Percentiles rank a stretch among this genome's conserved stretches.
These are phyloP conservation scores for Halcyon badia DNA, from an alignment of 2,797 vertebrate species.

Conservation along the genomic window DNA sequence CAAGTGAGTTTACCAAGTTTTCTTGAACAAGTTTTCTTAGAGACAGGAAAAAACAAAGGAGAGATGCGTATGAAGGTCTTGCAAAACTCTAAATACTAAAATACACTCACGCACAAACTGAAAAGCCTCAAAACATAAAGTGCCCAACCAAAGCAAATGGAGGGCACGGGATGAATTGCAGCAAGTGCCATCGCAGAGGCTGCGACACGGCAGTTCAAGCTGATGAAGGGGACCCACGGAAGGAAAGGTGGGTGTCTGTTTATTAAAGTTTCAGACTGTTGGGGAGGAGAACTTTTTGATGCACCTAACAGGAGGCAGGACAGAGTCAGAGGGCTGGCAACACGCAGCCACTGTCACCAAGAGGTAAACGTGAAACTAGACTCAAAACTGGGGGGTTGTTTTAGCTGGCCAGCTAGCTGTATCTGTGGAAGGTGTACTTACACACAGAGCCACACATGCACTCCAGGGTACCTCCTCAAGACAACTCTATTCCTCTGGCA, in stretches of 20 bases:
- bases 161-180: background rate
- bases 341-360: fast-evolving
- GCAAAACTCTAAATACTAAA: background rate
- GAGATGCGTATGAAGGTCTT: background rate
- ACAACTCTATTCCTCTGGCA: fast-evolving
- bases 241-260: background rate
- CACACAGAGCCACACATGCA: fast-evolving
- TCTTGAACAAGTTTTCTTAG: background rate
- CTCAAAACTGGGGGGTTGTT: fast-evolving
- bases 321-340: background rate
- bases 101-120: background rate
- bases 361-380: fast-evolving
- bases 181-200: fast-evolving
- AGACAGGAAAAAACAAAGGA: background rate
- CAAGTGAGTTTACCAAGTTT: background rate
- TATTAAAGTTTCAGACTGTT: fast-evolving
- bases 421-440: fast-evolving
- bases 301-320: background rate
- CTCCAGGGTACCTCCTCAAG: fast-evolving
- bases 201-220: fast-evolving
- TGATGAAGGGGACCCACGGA: fast-evolving
- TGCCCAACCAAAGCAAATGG: background rate
- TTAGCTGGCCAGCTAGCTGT: fast-evolving
- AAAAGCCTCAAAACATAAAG: background rate
- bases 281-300: background rate